Evolutionary conservation across 2,113 vertebrate species (phyloP).

Genomic region (Amphiprion ocellaris): DNA sequence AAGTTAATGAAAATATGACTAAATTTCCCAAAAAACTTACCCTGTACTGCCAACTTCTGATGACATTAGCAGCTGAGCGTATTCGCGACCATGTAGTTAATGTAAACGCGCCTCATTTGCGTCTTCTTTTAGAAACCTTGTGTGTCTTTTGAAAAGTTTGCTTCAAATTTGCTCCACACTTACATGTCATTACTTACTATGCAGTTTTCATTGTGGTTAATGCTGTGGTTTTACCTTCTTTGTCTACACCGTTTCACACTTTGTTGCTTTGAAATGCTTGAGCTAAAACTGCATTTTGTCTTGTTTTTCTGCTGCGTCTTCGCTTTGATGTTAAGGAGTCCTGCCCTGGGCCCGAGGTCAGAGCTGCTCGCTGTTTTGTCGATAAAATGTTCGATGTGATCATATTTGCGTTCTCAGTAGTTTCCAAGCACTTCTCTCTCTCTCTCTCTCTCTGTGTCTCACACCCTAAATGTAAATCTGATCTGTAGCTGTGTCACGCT

Average conservation of each 20-base stretch:
- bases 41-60: too few species aligned
- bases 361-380: conserved; percentile 45
- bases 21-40: too few species aligned
- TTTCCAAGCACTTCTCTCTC: conserved; percentile 5
- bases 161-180: too few species aligned
- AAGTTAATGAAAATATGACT: too few species aligned
- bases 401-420: too few species aligned
- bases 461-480: not conserved
- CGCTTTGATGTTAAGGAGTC: conserved; percentile 65
- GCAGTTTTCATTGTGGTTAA: not conserved
- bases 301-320: conserved; percentile 36
- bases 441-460: conserved; percentile 13
- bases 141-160: too few species aligned
- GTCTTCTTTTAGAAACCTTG: too few species aligned
- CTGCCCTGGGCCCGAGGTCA: conserved; percentile 78
- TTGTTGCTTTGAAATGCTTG: conserved; percentile 25
- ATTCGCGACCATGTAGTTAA: too few species aligned
- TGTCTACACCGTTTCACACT: conserved; percentile 1
- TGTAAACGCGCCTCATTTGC: too few species aligned
- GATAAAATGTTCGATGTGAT: conserved; percentile 45
- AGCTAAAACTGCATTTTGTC: conserved; percentile 42
- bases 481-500: conserved; percentile 10
- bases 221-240: not conserved
- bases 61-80: too few species aligned
- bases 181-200: not conserved